Conservation (phyloP, 2,797 vertebrate species). For the Acanthurus tractus region DNA sequence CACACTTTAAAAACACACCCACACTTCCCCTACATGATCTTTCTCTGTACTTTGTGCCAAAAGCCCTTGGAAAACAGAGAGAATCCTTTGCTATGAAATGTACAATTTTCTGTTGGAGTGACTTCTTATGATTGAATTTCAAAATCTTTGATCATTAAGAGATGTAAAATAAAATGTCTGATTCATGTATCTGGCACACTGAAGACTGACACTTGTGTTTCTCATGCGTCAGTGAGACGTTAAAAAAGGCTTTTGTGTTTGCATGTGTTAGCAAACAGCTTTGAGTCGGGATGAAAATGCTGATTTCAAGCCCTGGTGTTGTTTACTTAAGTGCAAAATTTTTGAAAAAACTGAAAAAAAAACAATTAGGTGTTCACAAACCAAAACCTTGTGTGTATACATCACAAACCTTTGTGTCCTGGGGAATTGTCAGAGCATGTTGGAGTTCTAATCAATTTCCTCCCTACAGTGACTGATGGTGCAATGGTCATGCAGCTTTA, state of each 20-base stretch:
- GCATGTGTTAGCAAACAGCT: background rate
- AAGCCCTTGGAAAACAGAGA: constrained; percentile 47
- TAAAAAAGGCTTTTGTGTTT: background rate
- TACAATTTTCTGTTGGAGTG: constrained; percentile 42
- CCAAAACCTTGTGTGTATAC: constrained; percentile 3
- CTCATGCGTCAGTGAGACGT: background rate
- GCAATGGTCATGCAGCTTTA: background rate
- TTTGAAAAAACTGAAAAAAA: background rate
- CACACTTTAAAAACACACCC: constrained; percentile 58
- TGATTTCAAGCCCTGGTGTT: constrained; percentile 13
- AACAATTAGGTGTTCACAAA: constrained; percentile 16
- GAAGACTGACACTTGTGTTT: constrained; percentile 4
- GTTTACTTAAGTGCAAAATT: constrained; percentile 18
- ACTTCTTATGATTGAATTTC: constrained; percentile 46
- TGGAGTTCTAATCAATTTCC: background rate
- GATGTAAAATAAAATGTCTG: constrained; percentile 64
- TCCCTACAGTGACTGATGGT: too few relatives aligned
- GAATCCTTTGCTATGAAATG: constrained; percentile 37
- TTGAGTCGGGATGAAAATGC: constrained; percentile 19
- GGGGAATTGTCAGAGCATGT: background rate
- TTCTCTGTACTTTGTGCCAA: constrained; percentile 70
- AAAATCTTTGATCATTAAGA: constrained; percentile 44
- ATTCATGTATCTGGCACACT: constrained; percentile 37
- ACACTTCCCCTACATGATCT: constrained; percentile 54
- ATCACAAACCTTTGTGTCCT: background rate